Base-by-base conservation (phyloP, 2,113 vertebrate genomes). In the Herpetotheres cachinnans region DNA sequence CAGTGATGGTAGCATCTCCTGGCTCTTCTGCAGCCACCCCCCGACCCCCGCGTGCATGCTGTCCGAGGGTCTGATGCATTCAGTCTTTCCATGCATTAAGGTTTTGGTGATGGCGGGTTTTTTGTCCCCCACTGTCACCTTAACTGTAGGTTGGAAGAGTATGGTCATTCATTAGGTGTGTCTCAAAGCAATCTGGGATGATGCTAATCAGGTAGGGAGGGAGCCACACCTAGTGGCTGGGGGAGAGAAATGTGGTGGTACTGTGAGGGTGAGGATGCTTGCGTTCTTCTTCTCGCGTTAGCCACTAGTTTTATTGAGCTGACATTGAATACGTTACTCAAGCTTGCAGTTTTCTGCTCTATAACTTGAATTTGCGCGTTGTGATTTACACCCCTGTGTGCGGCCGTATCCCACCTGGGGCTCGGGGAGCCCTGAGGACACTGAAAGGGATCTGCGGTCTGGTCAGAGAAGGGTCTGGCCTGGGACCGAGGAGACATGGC, bases 41-140 rank as follows among this genome's bases (percentile, higher is more conserved):
- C 20, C n/a, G n/a, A n/a, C n/a, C n/a, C 14, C 15, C 4, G 21
- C 34, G 3, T 2, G 7, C 36, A 10, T 4, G 0, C 49, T n/a
- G 38, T 12, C 46, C 2, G 2, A 34, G 49, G n/a, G 29, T 25
- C 40, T n/a, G 34, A 12, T 32, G 4, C 10, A 0, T 61, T 66
- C 16, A 8, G 10, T 36, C 29, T n/a, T 71, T 24, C 63, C 9
- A 2, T 9, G 17, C 3, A 0, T 21, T 70, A 47, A 42, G 22
- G 16, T 36, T 72, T 82, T 42, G 36, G 18, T 25, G n/a, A 17
- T 32, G 76, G 16, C 11, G 36, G 1, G 1, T 9, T 12, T 30
- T 54, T 38, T 40, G 7, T 9, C 5, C n/a, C 4, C n/a, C 20
- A 4, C 5, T 56, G 27, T 62, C 40, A 34, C 70, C 20, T 77